These are phyloP conservation scores for Anoura caudifer DNA, from an alignment of 2,113 vertebrate genomes.

Conservation along the genomic window DNA sequence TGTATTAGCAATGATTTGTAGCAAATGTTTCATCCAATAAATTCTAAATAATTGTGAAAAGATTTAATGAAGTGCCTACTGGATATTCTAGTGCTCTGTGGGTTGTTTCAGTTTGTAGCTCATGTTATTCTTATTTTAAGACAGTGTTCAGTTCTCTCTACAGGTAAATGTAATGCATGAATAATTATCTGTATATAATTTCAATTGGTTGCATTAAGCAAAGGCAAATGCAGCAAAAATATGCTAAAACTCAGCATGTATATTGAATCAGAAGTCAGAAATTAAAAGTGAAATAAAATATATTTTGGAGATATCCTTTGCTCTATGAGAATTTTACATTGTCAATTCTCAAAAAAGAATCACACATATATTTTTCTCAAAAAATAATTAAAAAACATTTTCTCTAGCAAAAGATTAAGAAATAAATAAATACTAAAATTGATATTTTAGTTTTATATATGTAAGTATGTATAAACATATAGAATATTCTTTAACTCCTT, in stretches of 20 bases:
- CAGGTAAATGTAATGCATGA: constrained; percentile 36
- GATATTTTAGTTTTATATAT: neutral
- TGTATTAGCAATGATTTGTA: constrained; percentile 57
- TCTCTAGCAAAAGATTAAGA: neutral
- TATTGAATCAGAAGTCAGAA: constrained; percentile 20
- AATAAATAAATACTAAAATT: neutral
- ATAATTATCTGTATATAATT: constrained; percentile 35
- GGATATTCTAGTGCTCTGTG: neutral
- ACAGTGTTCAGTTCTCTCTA: constrained; percentile 19
- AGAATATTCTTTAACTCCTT: neutral
- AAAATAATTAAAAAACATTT: neutral
- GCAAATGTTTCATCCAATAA: constrained; percentile 33
- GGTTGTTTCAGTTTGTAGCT: constrained; percentile 30
- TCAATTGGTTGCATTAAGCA: constrained; percentile 38
- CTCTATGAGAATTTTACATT: neutral
- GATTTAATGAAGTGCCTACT: constrained; percentile 39
- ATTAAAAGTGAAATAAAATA: constrained; percentile 16
- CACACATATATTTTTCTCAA: neutral
- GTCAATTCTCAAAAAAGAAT: neutral
- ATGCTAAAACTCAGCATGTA: neutral
- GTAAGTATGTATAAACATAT: neutral
- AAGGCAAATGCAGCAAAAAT: constrained; percentile 31
- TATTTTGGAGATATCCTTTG: neutral
- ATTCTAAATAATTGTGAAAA: constrained; percentile 55
- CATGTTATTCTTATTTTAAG: constrained; percentile 44